phyloP scores from a whole-genome alignment of 2,888 invertebrate genomes.

The Teleiodes luculella region DNA sequence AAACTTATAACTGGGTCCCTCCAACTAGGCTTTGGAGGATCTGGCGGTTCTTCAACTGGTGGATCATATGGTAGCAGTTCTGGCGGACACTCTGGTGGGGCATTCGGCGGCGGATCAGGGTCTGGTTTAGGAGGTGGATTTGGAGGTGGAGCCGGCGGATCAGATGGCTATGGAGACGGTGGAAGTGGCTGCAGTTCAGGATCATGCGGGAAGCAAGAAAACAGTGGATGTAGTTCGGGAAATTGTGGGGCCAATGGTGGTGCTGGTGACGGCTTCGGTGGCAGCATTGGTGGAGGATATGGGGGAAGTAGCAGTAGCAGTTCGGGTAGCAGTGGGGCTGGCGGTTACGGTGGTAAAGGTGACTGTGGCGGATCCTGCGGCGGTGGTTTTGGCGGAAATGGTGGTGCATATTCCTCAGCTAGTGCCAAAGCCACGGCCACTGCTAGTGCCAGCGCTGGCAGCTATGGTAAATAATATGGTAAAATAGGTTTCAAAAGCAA shows the following conservation, averaged over 20 bases:
- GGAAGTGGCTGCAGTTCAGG: conserved; percentile 30
- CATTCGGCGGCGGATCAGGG: background rate
- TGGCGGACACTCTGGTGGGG: background rate
- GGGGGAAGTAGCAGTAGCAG: conserved; percentile 18
- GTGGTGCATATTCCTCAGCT: conserved; percentile 17
- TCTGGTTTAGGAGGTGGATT: conserved; percentile 7
- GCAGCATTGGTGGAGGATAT: conserved; percentile 24
- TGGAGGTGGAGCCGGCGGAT: conserved; percentile 10
- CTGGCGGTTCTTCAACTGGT: background rate
- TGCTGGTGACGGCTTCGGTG: conserved; percentile 18
- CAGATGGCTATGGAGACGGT: conserved; percentile 10
- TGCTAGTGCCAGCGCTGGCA: conserved; percentile 46
- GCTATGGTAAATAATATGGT: conserved; percentile 43
- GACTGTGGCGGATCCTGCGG: conserved; percentile 11
- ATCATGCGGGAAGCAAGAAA: conserved; percentile 30
- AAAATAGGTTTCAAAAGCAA: background rate
- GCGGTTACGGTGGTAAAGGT: conserved; percentile 18
- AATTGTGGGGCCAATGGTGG: conserved; percentile 27
- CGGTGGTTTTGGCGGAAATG: conserved; percentile 35
- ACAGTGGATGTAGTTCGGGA: conserved; percentile 38
- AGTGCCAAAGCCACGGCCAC: conserved; percentile 33
- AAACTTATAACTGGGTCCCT: background rate
- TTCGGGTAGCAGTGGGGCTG: conserved; percentile 19
- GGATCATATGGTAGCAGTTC: conserved; percentile 15
- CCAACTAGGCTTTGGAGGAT: conserved; percentile 2